These are phyloP conservation scores for Diaphora mendica DNA, from an alignment of 2,888 invertebrate species.

Conservation along the genomic window DNA sequence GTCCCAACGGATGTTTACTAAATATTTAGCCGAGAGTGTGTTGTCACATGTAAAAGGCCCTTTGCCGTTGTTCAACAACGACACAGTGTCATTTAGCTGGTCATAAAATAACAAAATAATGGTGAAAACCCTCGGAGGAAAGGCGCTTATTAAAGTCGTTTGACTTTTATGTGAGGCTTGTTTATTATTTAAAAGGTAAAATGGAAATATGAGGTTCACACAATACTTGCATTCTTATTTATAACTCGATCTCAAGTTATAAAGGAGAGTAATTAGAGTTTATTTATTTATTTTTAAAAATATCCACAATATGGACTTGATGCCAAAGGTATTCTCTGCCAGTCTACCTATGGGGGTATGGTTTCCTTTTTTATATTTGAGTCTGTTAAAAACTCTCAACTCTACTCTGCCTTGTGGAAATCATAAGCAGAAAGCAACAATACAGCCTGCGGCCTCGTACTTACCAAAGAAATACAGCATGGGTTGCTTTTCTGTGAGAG, in stretches of 20 bases:
- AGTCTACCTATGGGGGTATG: too few relatives aligned
- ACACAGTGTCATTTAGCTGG: constrained; percentile 13
- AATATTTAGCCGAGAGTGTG: constrained; percentile 17
- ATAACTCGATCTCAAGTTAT: neutral
- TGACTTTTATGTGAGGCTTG: constrained; percentile 20
- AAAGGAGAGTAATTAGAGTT: neutral
- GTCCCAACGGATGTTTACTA: constrained; percentile 11
- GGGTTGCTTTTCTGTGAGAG: too few relatives aligned
- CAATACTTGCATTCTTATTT: neutral
- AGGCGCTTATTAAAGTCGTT: constrained; percentile 17
- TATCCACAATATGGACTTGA: too few relatives aligned
- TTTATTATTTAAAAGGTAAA: constrained; percentile 1
- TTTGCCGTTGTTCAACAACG: constrained; percentile 8
- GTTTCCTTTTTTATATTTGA: too few relatives aligned
- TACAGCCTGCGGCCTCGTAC: too few relatives aligned
- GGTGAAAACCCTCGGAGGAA: constrained; percentile 16
- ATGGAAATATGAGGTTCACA: neutral
- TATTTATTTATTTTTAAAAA: too few relatives aligned
- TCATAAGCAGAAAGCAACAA: too few relatives aligned
- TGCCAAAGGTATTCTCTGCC: too few relatives aligned
- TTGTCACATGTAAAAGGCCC: constrained; percentile 15
- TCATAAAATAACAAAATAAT: constrained; percentile 22
- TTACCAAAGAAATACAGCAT: too few relatives aligned
- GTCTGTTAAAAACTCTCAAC: too few relatives aligned
- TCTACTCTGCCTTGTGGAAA: too few relatives aligned